Evolutionary conservation across 2,113 vertebrate species (phyloP).

Genomic region (Triplophysa dalaica): DNA sequence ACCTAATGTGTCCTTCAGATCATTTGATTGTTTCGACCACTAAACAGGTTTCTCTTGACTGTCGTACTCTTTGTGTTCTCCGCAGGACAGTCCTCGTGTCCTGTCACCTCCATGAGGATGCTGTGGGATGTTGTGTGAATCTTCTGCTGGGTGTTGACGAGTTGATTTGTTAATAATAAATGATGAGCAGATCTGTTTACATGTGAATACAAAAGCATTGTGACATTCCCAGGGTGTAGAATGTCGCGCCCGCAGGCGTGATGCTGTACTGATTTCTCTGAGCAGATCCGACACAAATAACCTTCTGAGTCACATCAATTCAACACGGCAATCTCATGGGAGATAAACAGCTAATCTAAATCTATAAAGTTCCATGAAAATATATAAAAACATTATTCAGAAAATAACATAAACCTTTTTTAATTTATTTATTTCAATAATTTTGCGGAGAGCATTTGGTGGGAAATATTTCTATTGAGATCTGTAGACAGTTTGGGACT

Average conservation of each 20-base stretch:
- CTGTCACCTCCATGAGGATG: background rate
- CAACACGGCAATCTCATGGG: no score
- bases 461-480: no score
- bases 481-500: no score
- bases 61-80: no score
- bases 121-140: slow-evolving; percentile 22
- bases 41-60: no score
- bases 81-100: background rate
- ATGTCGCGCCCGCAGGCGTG: slow-evolving; percentile 49
- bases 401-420: background rate
- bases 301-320: background rate
- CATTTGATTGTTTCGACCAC: no score
- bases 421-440: no score
- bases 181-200: slow-evolving; percentile 66
- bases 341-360: no score
- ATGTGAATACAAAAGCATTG: slow-evolving; percentile 59
- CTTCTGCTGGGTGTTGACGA: slow-evolving; percentile 28
- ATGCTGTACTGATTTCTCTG: background rate
- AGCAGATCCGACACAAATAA: background rate
- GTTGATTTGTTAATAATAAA: slow-evolving; percentile 60
- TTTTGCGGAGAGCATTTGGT: no score
- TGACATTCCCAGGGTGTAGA: slow-evolving; percentile 65
- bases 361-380: background rate
- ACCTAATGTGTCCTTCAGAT: no score
- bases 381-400: background rate